Evolutionary conservation across 2,888 invertebrate species (phyloP).

Genomic region (Caenorhabditis sp.): DNA sequence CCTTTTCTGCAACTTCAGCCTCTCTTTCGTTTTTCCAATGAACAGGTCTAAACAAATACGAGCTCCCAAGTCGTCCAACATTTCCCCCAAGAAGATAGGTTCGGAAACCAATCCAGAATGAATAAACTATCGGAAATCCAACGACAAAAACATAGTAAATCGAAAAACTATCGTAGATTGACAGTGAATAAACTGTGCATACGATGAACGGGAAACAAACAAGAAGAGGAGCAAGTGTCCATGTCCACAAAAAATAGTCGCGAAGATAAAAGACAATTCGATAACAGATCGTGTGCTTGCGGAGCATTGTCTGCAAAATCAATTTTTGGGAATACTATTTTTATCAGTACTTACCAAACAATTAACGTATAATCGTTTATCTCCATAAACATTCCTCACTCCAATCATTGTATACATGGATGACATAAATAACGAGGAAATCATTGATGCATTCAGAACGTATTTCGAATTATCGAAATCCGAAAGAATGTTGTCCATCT

Average conservation of each 20-base stretch:
- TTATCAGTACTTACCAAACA: background rate
- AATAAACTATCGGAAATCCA: background rate
- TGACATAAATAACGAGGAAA: background rate
- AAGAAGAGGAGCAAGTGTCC: background rate
- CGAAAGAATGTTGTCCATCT: background rate
- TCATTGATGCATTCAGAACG: no score
- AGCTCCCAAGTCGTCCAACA: background rate
- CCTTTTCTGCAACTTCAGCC: background rate
- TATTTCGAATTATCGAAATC: no score
- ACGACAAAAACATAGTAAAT: background rate
- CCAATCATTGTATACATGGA: background rate
- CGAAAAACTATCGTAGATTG: background rate
- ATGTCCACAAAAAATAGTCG: background rate
- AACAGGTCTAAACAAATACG: background rate
- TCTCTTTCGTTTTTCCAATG: background rate
- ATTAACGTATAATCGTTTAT: background rate
- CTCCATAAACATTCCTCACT: background rate
- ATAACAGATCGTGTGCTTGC: background rate
- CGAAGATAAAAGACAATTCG: background rate
- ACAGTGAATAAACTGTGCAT: background rate
- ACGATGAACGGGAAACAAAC: background rate
- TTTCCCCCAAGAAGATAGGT: background rate
- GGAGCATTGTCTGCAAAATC: background rate
- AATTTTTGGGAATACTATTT: no score
- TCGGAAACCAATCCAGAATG: background rate